Evolutionary conservation across 2,797 vertebrate species (phyloP), one percentile per base, ranked within the genome.

Genomic region (Lacerta bilineata): DNA sequence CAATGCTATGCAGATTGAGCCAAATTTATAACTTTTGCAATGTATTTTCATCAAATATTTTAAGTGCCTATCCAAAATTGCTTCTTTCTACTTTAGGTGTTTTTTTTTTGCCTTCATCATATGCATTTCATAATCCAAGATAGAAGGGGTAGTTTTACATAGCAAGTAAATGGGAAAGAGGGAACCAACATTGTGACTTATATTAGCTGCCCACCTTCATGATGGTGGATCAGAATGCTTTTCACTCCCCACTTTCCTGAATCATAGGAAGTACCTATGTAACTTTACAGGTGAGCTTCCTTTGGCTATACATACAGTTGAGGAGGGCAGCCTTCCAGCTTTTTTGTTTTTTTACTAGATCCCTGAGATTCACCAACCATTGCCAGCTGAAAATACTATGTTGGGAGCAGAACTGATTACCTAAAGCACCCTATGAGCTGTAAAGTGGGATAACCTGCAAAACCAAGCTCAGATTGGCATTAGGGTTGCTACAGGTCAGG

Each of bases 11-110:
- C 46, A 91, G 41, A 0, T 0, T 0, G 86, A 85, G 82, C 92
- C 92, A 89, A 90, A 93, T 92, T 72, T 83, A 78, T 88, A 93
- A 93, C 88, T 90, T 85, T 90, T 4, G 0, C 46, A 69, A 41
- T 36, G 29, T 91, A 95, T 92, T 89, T 91, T 84, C 33, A 85
- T 94, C 81, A 50, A 0, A 50, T 36, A 36, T 23, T 61, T 61
- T 11, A 36, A 80, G 4, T 36, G n/a, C 25, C 20, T 20, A 33
- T 23, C 17, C 29, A 64, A 9, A 80, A 80, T 13, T 64, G 33
- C 33, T 80, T 39, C 41, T 39, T 64, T 80, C 55, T 80, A 25
- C 1, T 36, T 25, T 25, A 33, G 20, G 20, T 9, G 7, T 9
- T 39, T 80, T 80, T 80, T 80, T 80, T 80, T 50, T 36, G 33